Evolutionary conservation across 2,797 vertebrate genomes (phyloP), one percentile per base, ranked within the genome.

Genomic region (Petrocephalus sullivani): DNA sequence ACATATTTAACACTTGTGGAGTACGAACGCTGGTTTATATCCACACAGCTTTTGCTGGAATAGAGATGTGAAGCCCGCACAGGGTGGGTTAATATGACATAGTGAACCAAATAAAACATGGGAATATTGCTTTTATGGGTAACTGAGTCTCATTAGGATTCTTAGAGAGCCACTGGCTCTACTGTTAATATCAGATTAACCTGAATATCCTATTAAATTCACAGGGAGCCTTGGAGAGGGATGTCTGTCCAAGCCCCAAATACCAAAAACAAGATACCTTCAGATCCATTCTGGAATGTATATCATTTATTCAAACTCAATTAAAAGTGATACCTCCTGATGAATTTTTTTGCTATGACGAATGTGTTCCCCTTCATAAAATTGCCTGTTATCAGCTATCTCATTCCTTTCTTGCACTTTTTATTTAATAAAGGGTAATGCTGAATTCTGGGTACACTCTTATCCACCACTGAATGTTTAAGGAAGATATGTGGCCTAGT

Each of bases 291-390:
- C 89, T 88, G 49, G 83, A 84, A 82, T 64, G 88, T 87, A 85
- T 85, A 87, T 87, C 90, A 89, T 86, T 53, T 82, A 53, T 53
- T 10, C 64, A 86, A 90, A 90, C 90, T 90, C 90, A 87, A 84
- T 91, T 89, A 37, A 85, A 89, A 61, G 85, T 89, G 82, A 88
- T 88, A 64, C 19, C 60, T 87, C 2, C 78, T 90, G 85, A 91
- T 90, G 88, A 88, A 90, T 89, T 87, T 90, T 84, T 85, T 75
- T 90, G 89, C 85, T 88, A 86, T 86, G 75, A 61, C 60, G 23
- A 23, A 33, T 4, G 12, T 87, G 67, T 86, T 90, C 78, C 60
- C 46, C 58, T 49, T 84, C 85, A 75, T 86, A 89, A 90, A 85
- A 89, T 88, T 85, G 37, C 54, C 88, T 88, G 84, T 87, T 81